Evolutionary conservation across 1,140 invertebrate genomes (phyloP).

Genomic region (Globodera ellingtonae): DNA sequence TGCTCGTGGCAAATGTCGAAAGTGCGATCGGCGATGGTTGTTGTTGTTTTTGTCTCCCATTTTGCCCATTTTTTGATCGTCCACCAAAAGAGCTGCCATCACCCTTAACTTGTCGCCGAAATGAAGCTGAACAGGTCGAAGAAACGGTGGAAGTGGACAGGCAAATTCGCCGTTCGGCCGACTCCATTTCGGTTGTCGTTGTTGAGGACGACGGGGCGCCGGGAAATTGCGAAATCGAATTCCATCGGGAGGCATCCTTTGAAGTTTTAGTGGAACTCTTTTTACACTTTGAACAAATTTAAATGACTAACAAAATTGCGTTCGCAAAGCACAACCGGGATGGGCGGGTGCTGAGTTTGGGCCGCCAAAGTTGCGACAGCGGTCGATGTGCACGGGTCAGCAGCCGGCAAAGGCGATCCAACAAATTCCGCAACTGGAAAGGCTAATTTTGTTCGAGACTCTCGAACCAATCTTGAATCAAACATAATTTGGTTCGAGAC

Average conservation of each 20-base stretch:
- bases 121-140: not conserved
- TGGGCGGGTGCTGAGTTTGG: not conserved
- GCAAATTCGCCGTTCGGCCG: conserved; percentile 16
- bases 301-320: conserved; percentile 19
- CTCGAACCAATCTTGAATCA: too few relatives aligned
- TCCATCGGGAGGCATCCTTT: conserved; percentile 18
- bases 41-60: not conserved
- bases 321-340: conserved; percentile 11
- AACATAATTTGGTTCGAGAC: too few relatives aligned
- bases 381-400: not conserved
- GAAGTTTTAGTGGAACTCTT: not conserved
- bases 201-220: not conserved
- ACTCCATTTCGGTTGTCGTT: conserved; percentile 6
- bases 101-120: not conserved
- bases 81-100: not conserved
- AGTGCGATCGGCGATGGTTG: conserved; percentile 1
- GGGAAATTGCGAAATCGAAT: not conserved
- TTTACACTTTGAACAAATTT: not conserved
- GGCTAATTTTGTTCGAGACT: not conserved
- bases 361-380: conserved; percentile 9
- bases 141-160: conserved; percentile 22
- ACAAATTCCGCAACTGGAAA: not conserved
- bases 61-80: conserved; percentile 9
- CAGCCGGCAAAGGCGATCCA: not conserved
- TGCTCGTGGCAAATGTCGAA: conserved; percentile 7